Evolutionary conservation across 1,140 invertebrate genomes (phyloP).

Genomic region (Brachionus sp.): DNA sequence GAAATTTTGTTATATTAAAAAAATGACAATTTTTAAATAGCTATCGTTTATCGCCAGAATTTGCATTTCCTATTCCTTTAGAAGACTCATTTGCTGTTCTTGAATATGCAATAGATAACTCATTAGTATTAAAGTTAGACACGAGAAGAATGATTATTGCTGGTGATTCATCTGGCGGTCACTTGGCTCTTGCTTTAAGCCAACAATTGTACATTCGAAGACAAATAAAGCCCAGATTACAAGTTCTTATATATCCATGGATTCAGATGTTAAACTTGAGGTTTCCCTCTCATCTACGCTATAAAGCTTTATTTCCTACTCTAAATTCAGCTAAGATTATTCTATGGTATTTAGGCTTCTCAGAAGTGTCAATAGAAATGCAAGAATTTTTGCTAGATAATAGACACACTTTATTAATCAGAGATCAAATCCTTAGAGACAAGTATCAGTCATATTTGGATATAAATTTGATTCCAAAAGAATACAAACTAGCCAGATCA

Average conservation of each 20-base stretch:
- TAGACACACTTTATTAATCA: neutral
- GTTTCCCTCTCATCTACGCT: constrained; percentile 52
- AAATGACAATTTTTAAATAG: constrained; percentile 3
- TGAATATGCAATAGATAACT: constrained; percentile 49
- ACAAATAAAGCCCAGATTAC: constrained; percentile 48
- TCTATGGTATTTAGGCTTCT: constrained; percentile 32
- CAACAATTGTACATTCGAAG: neutral
- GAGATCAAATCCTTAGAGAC: neutral
- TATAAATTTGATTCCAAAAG: neutral
- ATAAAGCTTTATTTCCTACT: neutral
- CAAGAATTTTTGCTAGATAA: constrained; percentile 26
- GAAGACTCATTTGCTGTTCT: constrained; percentile 53
- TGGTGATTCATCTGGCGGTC: constrained; percentile 50
- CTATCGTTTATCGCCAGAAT: constrained; percentile 53
- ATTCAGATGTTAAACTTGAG: constrained; percentile 53
- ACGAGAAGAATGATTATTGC: constrained; percentile 19
- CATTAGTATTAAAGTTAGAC: constrained; percentile 49
- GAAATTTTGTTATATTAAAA: neutral
- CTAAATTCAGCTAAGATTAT: constrained; percentile 14
- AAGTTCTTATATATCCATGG: constrained; percentile 54
- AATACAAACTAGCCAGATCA: constrained; percentile 17
- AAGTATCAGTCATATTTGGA: neutral
- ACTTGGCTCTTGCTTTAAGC: constrained; percentile 6
- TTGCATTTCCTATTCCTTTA: constrained; percentile 51
- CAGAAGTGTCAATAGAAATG: constrained; percentile 3